Base-by-base conservation (phyloP, 2,797 vertebrate species). In the Xenentodon cancila region DNA sequence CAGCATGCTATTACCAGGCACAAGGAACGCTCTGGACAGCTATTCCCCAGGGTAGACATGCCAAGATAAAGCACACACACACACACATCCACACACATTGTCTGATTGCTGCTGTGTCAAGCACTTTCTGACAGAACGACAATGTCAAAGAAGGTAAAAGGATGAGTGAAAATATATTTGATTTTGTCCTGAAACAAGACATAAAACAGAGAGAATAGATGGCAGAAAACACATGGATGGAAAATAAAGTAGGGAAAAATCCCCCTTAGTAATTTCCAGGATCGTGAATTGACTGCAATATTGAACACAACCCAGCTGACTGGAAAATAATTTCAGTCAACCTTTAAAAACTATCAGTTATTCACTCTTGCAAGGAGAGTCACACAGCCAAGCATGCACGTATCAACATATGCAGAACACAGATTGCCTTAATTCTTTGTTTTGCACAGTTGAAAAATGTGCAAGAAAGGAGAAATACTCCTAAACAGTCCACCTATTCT, bases 1-100 rank as follows among this genome's bases (percentile, higher is more conserved):
- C 80, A 65, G 85, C 64, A 69, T 48, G 80, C 84, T 65, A 87
- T 91, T 88, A 86, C 68, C 69, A 72, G 70, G 49, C 80, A 76
- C 77, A 47, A 45, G 74, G 61, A 86, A 73, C 50, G 32, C 57
- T 73, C 54, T 67, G 81, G 84, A 84, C 79, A 73, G 75, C 53
- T 80, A 84, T 84, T 88, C 82, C 80, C 73, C 59, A 34, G 77
- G 71, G 83, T 58, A 69, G 67, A 68, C 27, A 1, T 42, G 7
- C 37, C 30, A 57, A 47, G 76, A 85, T 77, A 79, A 77, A 25
- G 67, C 13, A 70, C 57, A 52, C 42, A 37, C 64, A 44, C 67
- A 53, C 27, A 64, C 59, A 65, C 44, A 46, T 19, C 3, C 55
- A 45, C 53, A 54, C 52, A 50, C 56, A 21, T 7, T 49, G 52